These are phyloP conservation scores for Meiosimyza platycephala DNA, from an alignment of 2,888 invertebrate genomes.

Conservation along the genomic window DNA sequence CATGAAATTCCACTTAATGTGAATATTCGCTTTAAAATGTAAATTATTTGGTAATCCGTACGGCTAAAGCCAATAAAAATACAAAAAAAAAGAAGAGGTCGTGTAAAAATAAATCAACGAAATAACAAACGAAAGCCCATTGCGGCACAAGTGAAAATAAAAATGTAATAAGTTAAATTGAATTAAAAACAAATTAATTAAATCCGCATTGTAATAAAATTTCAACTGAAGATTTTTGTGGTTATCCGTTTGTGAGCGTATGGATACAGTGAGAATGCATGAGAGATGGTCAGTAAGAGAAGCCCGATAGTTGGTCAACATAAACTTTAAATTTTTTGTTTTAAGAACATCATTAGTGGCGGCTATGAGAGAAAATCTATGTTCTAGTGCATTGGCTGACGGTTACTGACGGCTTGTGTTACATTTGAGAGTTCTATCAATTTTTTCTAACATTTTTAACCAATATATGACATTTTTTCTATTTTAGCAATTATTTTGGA, in stretches of 20 bases:
- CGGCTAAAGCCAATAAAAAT: slow-evolving; percentile 2
- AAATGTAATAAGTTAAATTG: slow-evolving; percentile 38
- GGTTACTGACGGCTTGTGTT: too few species aligned
- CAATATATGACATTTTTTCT: too few species aligned
- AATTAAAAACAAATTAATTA: slow-evolving; percentile 50
- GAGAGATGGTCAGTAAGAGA: too few species aligned
- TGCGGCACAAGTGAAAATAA: neutral
- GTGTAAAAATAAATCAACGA: neutral
- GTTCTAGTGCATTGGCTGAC: too few species aligned
- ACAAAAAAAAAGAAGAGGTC: neutral
- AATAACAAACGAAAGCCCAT: neutral
- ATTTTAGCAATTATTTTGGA: too few species aligned
- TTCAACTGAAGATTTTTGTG: slow-evolving; percentile 18
- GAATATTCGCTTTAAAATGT: slow-evolving; percentile 30
- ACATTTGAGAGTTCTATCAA: too few species aligned
- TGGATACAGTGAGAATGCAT: too few species aligned
- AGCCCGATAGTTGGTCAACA: too few species aligned
- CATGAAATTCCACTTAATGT: slow-evolving; percentile 12
- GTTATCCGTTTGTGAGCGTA: neutral
- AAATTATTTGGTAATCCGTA: slow-evolving; percentile 33
- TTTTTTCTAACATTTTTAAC: too few species aligned
- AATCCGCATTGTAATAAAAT: slow-evolving; percentile 42
- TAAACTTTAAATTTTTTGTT: too few species aligned
- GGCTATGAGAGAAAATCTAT: too few species aligned
- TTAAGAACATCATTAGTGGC: too few species aligned